These are phyloP conservation scores for Smithornis capensis DNA, from an alignment of 2,113 vertebrate species.

Conservation along the genomic window DNA sequence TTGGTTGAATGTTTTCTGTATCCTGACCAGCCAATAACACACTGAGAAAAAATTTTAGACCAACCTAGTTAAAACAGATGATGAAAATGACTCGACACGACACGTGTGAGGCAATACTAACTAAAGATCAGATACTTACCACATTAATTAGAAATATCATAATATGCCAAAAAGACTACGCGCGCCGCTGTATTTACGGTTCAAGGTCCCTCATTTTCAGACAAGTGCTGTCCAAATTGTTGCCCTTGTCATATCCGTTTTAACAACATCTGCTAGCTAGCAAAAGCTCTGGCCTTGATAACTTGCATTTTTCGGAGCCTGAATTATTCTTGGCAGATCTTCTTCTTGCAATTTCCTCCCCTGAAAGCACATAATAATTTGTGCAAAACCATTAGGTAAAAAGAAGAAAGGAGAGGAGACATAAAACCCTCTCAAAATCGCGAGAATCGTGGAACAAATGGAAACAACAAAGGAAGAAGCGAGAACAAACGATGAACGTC, in stretches of 20 bases:
- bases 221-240: background rate
- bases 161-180: background rate
- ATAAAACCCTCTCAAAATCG: background rate
- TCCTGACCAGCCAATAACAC: conserved; percentile 47
- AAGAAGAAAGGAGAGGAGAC: background rate
- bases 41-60: conserved; percentile 22
- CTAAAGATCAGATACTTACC: background rate
- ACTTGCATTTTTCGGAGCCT: background rate
- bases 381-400: background rate
- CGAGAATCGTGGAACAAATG: background rate
- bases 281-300: conserved; percentile 9
- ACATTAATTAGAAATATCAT: background rate
- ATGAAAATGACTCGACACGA: conserved; percentile 28
- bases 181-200: background rate
- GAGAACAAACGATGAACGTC: background rate
- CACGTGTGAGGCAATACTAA: background rate
- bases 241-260: conserved; percentile 1
- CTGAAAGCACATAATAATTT: background rate
- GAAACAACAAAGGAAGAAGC: background rate
- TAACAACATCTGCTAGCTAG: background rate
- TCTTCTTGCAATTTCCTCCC: background rate
- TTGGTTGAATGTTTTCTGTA: conserved; percentile 55
- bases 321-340: background rate
- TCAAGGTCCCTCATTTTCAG: background rate
- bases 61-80: conserved; percentile 19